These are phyloP conservation scores for Acanthopleura granulata DNA, from an alignment of 2,888 invertebrate species.

Conservation along the genomic window DNA sequence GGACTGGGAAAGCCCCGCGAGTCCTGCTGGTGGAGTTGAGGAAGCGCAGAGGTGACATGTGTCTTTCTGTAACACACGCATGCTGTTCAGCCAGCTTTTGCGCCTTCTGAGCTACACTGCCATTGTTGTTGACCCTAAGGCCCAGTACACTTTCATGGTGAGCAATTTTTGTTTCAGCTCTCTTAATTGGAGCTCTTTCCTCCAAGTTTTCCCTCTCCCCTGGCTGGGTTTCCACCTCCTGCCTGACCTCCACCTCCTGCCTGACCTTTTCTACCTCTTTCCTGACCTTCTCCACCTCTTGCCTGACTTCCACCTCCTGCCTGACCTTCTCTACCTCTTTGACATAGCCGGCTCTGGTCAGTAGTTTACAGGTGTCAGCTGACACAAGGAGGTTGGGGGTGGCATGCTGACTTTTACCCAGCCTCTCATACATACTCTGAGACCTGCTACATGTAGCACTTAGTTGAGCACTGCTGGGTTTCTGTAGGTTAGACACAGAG, in stretches of 20 bases:
- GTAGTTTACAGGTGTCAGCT: slow-evolving; percentile 54
- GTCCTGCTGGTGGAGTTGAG: slow-evolving; percentile 48
- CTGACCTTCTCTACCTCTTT: slow-evolving; percentile 22
- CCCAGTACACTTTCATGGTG: slow-evolving; percentile 54
- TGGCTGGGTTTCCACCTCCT: background rate
- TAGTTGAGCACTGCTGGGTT: background rate
- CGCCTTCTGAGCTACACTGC: slow-evolving; percentile 52
- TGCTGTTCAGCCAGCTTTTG: slow-evolving; percentile 38
- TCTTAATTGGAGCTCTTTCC: slow-evolving; percentile 30
- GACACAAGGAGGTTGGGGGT: slow-evolving; percentile 58
- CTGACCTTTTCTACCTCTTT: slow-evolving; percentile 22
- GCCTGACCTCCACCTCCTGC: background rate
- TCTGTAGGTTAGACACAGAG: background rate
- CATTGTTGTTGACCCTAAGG: slow-evolving; percentile 49
- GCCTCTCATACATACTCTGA: slow-evolving; percentile 41
- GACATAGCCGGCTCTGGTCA: slow-evolving; percentile 56
- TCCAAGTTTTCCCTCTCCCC: background rate
- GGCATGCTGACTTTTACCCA: slow-evolving; percentile 27
- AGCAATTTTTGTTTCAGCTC: slow-evolving; percentile 44
- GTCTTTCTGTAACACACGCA: slow-evolving; percentile 37
- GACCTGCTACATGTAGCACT: slow-evolving; percentile 37
- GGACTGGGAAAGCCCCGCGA: slow-evolving; percentile 53
- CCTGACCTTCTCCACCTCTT: background rate
- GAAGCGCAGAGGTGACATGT: slow-evolving; percentile 50
- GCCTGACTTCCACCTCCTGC: background rate